Base-by-base conservation (phyloP, 2,888 invertebrate genomes). In the Holacanthella duospinosa region DNA sequence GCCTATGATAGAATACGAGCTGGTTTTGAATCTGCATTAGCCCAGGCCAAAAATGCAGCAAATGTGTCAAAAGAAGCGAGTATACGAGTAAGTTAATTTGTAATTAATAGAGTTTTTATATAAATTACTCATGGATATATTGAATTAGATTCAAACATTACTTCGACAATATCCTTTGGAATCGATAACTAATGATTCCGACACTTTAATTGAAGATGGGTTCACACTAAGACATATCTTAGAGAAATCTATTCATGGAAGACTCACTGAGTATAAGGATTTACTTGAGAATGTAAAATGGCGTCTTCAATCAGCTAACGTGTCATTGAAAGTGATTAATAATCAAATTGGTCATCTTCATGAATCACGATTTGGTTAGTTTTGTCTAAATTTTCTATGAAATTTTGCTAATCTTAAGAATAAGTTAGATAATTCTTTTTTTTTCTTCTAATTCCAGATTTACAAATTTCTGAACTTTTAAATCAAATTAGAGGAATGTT, bases 1-100 rank as follows among this genome's bases (percentile, higher is more conserved):
- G 84, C 83, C 0, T 86, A 89, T 70, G 84, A 86, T 64, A 85
- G 86, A 61, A 89, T 93, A 1, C 83, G 86, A 0, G 83, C 84
- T 61, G 85, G 86, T 25, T 83, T 93, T 60, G 77, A 80, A 12
- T 83, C 83, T 48, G 88, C 88, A 0, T 82, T 79, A 70, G 79
- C 82, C 36, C 84, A 85, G 73, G 82, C 85, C 0, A 77, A 78
- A 53, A 83, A 85, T 67, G 87, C 88, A 0, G 80, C 78, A 43
- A 76, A 77, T 1, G 79, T 80, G 56, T 79, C 80, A 1, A 78
- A 80, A 53, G 77, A 78, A 60, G 80, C 81, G 27, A 77, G 78
- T 64, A 70, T 75, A 53, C 74, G 77, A 71, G 79, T 78, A 69
- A 66, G 73, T 60, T 48, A 63, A 25, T 12, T 43, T 60, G 29